Evolutionary conservation across 2,113 vertebrate genomes (phyloP).

Genomic region (Melanotaenia duboulayi): DNA sequence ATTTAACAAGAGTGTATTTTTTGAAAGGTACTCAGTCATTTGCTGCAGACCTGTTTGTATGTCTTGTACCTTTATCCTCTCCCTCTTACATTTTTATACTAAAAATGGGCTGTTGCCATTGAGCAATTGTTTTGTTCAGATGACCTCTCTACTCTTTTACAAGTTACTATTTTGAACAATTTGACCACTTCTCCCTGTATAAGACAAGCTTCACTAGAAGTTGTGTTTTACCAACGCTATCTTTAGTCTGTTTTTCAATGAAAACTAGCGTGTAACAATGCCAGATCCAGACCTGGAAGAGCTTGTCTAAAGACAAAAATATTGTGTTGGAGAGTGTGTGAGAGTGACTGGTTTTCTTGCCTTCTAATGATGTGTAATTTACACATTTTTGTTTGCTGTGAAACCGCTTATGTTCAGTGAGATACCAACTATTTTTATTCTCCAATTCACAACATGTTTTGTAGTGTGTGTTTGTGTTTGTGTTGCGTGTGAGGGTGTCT

Average conservation of each 20-base stretch:
- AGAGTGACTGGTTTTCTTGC: constrained; percentile 39
- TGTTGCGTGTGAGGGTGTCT: constrained; percentile 18
- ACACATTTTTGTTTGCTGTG: constrained; percentile 43
- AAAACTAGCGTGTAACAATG: not conserved
- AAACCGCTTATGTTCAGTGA: constrained; percentile 21
- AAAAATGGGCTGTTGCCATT: too few species aligned
- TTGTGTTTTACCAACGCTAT: not conserved
- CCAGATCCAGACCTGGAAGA: constrained; percentile 18
- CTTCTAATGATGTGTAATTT: constrained; percentile 34
- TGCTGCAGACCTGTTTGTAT: constrained; percentile 1
- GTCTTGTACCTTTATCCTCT: not conserved
- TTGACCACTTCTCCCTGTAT: not conserved
- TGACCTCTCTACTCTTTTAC: constrained; percentile 13
- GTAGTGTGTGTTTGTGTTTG: not conserved
- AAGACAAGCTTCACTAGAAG: constrained; percentile 1
- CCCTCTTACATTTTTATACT: not conserved
- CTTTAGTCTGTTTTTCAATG: constrained; percentile 1
- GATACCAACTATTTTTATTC: constrained; percentile 16
- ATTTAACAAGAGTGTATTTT: constrained; percentile 29
- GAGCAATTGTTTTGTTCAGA: not conserved
- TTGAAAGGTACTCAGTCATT: constrained; percentile 20
- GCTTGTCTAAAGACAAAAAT: not conserved
- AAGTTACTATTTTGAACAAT: constrained; percentile 17
- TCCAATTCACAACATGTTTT: not conserved
- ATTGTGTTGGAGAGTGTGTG: constrained; percentile 11